Base-by-base conservation (phyloP, 2,888 invertebrate species). In the Chymomyza fuscimana region DNA sequence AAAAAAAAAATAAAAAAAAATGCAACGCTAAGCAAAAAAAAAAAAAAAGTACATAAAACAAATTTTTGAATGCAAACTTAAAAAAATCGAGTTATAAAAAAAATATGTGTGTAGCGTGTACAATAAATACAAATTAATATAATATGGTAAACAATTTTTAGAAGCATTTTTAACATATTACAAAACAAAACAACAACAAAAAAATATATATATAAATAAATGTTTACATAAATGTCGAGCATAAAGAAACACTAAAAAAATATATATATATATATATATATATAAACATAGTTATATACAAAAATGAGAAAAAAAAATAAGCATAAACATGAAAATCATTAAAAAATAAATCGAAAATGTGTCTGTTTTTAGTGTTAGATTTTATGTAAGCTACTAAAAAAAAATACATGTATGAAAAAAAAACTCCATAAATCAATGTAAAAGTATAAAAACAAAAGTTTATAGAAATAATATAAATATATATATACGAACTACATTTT, bases 361-460 rank as follows among this genome's bases (percentile, higher is more conserved):
- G 89, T 90, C 89, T 90, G 90, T 90, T 90, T 90, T 89, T 90
- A 90, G 89, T 84, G 81, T 84, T 86, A 90, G 90, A 83, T 84
- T 80, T 85, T 85, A 80, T 77, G 74, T 84, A 80, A 87, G 81
- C 75, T 72, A 79, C 66, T 64, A 65, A 69, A 69, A 62, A 40
- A 63, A 69, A 61, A 56, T 52, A 10, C 65, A 61, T 62, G 54
- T 19, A 54, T 54, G 54, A 54, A 16, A 51, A 51, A 51, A 16
- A 51, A 54, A 54, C 54, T 54, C 54, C 54, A 54, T 54, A 22
- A 54, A 29, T 68, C 29, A 61, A 78, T 80, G 79, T 76, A 80
- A 19, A 22, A 77, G 78, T 78, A 75, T 69, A 69, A 61, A 59
- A 65, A 69, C 66, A 77, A 61, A 61, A 64, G 70, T 70, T 63